Evolutionary conservation across 2,888 invertebrate genomes (phyloP).

Genomic region (Malachius bipustulatus): DNA sequence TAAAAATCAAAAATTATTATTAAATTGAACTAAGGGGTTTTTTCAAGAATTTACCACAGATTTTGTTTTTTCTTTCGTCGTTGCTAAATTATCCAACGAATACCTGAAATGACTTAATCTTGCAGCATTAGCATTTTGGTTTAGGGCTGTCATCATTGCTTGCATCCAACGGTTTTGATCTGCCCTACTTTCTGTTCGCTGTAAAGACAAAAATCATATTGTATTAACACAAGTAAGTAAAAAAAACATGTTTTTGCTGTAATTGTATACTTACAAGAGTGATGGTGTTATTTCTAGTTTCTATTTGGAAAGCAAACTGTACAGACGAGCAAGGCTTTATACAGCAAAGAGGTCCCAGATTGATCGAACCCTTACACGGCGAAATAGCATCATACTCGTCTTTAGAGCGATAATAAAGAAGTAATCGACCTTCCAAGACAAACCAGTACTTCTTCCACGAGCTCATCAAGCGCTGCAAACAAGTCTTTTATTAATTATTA

Average conservation of each 20-base stretch:
- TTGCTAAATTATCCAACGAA: slow-evolving; percentile 29
- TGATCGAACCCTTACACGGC: slow-evolving; percentile 42
- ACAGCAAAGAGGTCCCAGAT: slow-evolving; percentile 37
- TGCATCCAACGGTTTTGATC: slow-evolving; percentile 43
- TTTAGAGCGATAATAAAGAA: slow-evolving; percentile 42
- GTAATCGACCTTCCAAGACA: slow-evolving; percentile 41
- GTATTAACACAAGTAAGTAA: no score
- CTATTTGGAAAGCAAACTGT: slow-evolving; percentile 35
- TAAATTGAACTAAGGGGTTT: not conserved
- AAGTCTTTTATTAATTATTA: not conserved
- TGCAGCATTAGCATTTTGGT: slow-evolving; percentile 24
- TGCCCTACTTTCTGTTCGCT: slow-evolving; percentile 38
- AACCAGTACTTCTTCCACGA: slow-evolving; percentile 46
- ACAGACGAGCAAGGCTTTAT: slow-evolving; percentile 33
- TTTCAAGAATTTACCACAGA: no score
- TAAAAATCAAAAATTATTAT: not conserved
- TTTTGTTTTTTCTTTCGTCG: no score
- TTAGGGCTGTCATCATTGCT: slow-evolving; percentile 37
- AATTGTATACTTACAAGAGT: slow-evolving; percentile 31
- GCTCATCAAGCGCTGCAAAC: slow-evolving; percentile 23
- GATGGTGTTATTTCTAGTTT: slow-evolving; percentile 36
- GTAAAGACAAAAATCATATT: no score
- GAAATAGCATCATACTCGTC: slow-evolving; percentile 40
- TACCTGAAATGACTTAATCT: slow-evolving; percentile 35
- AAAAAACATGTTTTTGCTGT: no score